Base-by-base conservation (phyloP, 2,113 vertebrate genomes). In the Coturnix japonica region DNA sequence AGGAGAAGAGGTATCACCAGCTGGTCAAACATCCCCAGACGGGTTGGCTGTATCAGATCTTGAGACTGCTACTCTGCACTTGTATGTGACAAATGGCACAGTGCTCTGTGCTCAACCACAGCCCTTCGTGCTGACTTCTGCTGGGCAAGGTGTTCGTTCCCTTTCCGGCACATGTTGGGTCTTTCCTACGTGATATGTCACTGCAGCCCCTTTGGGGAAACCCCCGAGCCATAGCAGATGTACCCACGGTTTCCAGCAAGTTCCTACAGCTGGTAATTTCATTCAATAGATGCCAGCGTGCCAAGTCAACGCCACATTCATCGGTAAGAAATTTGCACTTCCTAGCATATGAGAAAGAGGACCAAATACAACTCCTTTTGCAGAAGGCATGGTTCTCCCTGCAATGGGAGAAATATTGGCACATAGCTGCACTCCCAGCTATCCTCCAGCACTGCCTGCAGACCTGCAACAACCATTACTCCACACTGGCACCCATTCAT, bases 361-460 rank as follows among this genome's bases (percentile, higher is more conserved):
- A 54, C 5, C 28, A 66, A 57, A 61, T 18, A 16, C 1, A 5
- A 19, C 15, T 31, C 17, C 26, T 41, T 2, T 1, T 43, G 30
- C 22, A n/a, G 77, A 82, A 82, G 28, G 59, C 60, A 37, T 7
- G 37, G 37, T 28, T 63, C 25, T 8, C 18, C 13, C 13, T 0
- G 0, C 60, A 75, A 37, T 30, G 35, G 0, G 1, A 49, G 67
- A 61, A 70, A 31, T 31, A 64, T 3, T 1, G 0, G 1, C 31
- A 4, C 0, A 0, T 5, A 12, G 2, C 13, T 6, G 0, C 4
- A 23, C 8, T 69, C n/a, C 59, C 35, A 46, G 33, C 21, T 53
- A 12, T 30, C 51, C 23, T 25, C 47, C 43, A 13, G 43, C 41
- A 70, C n/a, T 56, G 44, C 35, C 33, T 71, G 31, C 22, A 30